Evolutionary conservation across 1,140 invertebrate species (phyloP), one percentile per base, ranked within the genome.

Genomic region (Scylla paramamosain): DNA sequence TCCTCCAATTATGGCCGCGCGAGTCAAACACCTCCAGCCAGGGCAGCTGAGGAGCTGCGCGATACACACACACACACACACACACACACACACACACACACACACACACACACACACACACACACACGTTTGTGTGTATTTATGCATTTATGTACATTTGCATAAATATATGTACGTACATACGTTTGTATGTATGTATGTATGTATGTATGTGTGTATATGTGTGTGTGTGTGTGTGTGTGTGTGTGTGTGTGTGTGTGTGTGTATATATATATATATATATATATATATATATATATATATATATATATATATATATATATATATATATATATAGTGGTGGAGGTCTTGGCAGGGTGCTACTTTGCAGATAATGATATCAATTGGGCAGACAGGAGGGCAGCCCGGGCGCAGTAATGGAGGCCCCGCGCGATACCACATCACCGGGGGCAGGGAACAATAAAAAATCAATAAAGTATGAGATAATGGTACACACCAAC

Each of bases 231-330:
- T 88, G 14, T 88, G 10, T 88, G 14, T 88, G 14, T 88, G 14
- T 88, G 14, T 88, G 14, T 88, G 14, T 88, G 10, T 88, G 14
- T 88, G 10, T 88, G 14, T 88, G 10, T 31, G 10, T 88, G 10
- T 88, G 14, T 88, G 10, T 88, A 88, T 88, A 31, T 88, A 88
- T 88, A 31, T 88, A 88, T 88, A 88, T 88, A 88, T 88, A 88
- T 88, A 88, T 88, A 39, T 29, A 88, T 88, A 88, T 88, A 88
- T 88, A 88, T 88, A 88, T 29, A 39, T 39, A 88, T 88, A 88
- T 88, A 88, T 88, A 88, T 88, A 88, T 88, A 39, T 88, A 88
- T 39, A 88, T 88, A 88, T 88, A 88, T 88, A 88, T 88, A 88
- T 88, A n/a, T 88, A n/a, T 88, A 29, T 88, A n/a, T 88, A 88